Evolutionary conservation across 1,140 invertebrate genomes (phyloP), one percentile per base, ranked within the genome.

Genomic region (Eufriesea mexicana): DNA sequence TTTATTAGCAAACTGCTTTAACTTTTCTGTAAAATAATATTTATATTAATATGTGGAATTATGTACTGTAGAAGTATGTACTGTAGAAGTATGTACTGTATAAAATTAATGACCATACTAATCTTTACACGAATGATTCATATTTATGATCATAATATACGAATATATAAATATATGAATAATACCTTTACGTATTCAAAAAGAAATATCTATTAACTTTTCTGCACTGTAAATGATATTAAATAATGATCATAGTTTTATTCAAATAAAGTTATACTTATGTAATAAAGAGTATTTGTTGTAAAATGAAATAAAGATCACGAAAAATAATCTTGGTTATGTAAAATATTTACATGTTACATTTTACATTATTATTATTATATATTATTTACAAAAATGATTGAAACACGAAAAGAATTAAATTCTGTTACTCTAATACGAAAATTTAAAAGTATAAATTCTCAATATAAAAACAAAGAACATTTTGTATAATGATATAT

Each of bases 381-480:
- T 47, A 35, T 35, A 35, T 35, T 4, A 35, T 35, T 35, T 35
- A 35, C 4, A 35, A 8, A 9, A 16, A 16, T 6, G 18, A 61
- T 54, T 45, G 10, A 20, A 59, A 20, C 7, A 1, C 2, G 16
- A 72, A 18, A 23, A 23, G 5, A 10, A 62, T 42, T n/a, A 45
- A 73, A 2, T 45, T 54, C 6, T 4, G 20, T 20, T 62, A 54
- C 0, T 25, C 23, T 9, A 20, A 25, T 0, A 42, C 2, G 0
- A 62, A 35, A 25, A 62, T 61, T 51, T 42, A 51, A 72, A 25
- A 16, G n/a, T 45, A 66, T 18, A 72, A 73, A 72, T 28, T 79
- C 12, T 49, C 5, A 51, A 42, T 42, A 1, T 7, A 14, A 47
- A 62, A 25, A 47, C 9, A 49, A 51, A 61, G 45, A 72, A 28